Evolutionary conservation across 2,888 invertebrate species (phyloP).

Genomic region (Tetrapedia diversipes): DNA sequence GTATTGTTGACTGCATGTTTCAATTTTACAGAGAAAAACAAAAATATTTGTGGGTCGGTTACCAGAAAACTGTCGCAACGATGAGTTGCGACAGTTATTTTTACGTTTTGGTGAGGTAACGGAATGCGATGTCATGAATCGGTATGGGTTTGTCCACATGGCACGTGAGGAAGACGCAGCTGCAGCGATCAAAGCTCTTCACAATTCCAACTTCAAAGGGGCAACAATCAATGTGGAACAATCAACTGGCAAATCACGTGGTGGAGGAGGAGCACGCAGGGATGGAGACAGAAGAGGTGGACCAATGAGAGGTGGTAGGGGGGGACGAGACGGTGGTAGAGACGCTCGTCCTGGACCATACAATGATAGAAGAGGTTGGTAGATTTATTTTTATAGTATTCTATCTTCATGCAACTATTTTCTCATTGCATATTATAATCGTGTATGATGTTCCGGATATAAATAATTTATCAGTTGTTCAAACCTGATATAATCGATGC

Average conservation of each 20-base stretch:
- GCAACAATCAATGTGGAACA: slow-evolving; percentile 93
- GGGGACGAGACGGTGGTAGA: slow-evolving; percentile 83
- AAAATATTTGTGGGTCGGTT: slow-evolving; percentile 97
- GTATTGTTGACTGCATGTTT: slow-evolving; percentile 40
- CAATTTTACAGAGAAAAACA: slow-evolving; percentile 85
- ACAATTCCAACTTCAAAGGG: slow-evolving; percentile 93
- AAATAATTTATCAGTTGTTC: no score
- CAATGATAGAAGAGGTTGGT: slow-evolving; percentile 81
- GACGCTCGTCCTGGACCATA: slow-evolving; percentile 82
- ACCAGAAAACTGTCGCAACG: slow-evolving; percentile 92
- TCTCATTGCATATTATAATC: slow-evolving; percentile 56
- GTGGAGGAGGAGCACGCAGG: slow-evolving; percentile 85
- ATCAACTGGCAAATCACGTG: slow-evolving; percentile 90
- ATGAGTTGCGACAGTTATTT: slow-evolving; percentile 92
- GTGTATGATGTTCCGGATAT: no score
- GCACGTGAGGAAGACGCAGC: slow-evolving; percentile 92
- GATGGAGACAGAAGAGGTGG: slow-evolving; percentile 84
- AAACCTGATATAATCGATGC: not conserved
- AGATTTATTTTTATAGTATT: slow-evolving; percentile 21
- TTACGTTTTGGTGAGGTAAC: slow-evolving; percentile 94
- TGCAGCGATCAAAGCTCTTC: slow-evolving; percentile 91
- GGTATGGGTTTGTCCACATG: slow-evolving; percentile 97
- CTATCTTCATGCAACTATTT: slow-evolving; percentile 52
- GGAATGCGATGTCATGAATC: slow-evolving; percentile 97
- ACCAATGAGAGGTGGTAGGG: slow-evolving; percentile 84